These are phyloP conservation scores for Numenius arquata DNA, from an alignment of 2,113 vertebrate species.

Conservation along the genomic window DNA sequence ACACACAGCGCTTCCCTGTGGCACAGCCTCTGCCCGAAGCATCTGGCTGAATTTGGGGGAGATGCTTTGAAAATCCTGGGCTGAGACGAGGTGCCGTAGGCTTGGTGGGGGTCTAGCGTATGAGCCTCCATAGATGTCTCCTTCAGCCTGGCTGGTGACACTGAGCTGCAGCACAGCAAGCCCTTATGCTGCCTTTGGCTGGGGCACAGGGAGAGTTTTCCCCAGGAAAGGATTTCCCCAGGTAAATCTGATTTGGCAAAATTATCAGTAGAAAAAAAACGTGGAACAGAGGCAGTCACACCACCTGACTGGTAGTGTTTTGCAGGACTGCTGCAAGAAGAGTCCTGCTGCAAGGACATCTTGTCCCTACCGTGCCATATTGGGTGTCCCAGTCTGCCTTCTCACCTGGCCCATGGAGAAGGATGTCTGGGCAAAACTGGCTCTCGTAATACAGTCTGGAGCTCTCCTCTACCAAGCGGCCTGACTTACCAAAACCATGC, in stretches of 20 bases:
- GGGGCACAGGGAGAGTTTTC: background rate
- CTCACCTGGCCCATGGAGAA: background rate
- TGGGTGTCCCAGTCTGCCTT: background rate
- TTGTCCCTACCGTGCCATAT: rapidly evolving
- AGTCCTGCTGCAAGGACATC: background rate
- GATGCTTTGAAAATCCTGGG: background rate
- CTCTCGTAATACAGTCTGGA: background rate
- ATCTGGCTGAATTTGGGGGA: background rate
- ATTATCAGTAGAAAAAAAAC: background rate
- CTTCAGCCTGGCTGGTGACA: background rate
- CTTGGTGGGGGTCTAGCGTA: background rate
- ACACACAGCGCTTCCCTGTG: rapidly evolving
- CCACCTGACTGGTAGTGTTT: rapidly evolving
- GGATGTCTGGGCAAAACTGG: background rate
- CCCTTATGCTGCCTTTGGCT: background rate
- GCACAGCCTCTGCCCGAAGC: background rate
- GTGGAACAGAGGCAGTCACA: background rate
- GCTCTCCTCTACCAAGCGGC: background rate
- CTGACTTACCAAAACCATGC: background rate
- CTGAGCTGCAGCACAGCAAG: rapidly evolving
- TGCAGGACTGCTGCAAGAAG: background rate
- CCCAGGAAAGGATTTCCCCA: background rate
- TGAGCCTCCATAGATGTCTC: background rate
- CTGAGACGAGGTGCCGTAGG: background rate
- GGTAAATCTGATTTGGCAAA: background rate